phyloP scores from a whole-genome alignment of 2,113 vertebrate genomes.

The Hipposideros armiger region DNA sequence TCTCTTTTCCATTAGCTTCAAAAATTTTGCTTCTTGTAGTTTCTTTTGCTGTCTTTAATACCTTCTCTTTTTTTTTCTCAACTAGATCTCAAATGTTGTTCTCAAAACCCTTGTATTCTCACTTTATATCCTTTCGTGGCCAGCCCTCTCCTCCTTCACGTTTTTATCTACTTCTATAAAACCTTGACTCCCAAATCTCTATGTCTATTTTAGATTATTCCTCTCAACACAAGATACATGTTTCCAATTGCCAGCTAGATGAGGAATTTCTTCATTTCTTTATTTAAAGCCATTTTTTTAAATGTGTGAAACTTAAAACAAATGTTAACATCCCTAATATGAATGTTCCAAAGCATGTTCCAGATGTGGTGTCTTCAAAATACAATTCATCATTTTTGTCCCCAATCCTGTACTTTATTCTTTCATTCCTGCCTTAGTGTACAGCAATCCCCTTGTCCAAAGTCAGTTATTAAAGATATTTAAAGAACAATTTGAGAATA shows the following conservation, averaged over 20 bases:
- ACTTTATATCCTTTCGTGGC: not conserved
- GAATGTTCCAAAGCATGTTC: not conserved
- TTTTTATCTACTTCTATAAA: not conserved
- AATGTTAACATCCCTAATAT: not conserved
- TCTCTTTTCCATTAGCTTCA: not conserved
- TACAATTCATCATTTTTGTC: not conserved
- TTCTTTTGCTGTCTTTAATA: not conserved
- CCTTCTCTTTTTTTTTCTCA: not conserved
- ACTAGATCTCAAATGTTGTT: not conserved
- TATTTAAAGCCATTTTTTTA: not conserved
- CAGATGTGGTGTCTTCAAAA: not conserved
- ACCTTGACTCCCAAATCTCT: not conserved
- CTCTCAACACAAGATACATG: not conserved
- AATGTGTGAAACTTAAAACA: not conserved
- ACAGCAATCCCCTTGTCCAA: not conserved
- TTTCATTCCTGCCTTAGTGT: not conserved
- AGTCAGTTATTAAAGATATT: not conserved
- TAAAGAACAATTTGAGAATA: not conserved
- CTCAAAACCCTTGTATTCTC: not conserved
- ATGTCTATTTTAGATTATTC: not conserved
- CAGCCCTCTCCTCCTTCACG: not conserved
- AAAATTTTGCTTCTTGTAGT: not conserved
- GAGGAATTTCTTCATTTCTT: not conserved
- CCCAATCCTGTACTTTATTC: not conserved
- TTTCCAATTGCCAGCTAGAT: not conserved